Base-by-base conservation (phyloP, 2,888 invertebrate genomes). In the Drosophila buzzatii region DNA sequence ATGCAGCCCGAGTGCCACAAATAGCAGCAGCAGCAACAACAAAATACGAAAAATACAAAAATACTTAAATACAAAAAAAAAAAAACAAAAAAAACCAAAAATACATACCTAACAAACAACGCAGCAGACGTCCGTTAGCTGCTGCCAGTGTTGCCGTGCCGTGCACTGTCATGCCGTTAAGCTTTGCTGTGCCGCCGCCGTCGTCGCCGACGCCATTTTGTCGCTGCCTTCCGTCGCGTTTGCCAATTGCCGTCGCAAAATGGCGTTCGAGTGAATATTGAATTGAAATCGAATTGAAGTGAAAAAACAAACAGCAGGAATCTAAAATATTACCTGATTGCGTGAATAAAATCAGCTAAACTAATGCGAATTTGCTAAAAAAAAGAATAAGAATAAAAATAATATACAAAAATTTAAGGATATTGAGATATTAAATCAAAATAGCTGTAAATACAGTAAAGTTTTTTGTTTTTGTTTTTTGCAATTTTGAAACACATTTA, bases 121-220 rank as follows among this genome's bases (percentile, higher is more conserved):
- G 56, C 70, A 79, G 80, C 78, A 73, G 81, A 69, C 83, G 78
- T 70, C 83, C 74, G 75, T 64, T 71, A 79, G 79, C 67, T 65
- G 60, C 59, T 59, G 80, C 71, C 78, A 78, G 67, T 70, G 75
- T 60, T 75, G 88, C 82, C 85, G 65, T 76, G 85, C 79, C 83
- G 62, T 66, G 84, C 69, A 73, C 66, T 70, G 77, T 70, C 76
- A 59, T 79, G 81, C 68, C 81, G 60, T 62, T 33, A n/a, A 12
- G 56, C 62, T 61, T 45, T 53, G 52, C 61, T 53, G 58, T 44
- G 42, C 68, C 42, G 55, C 58, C 73, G 65, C 66, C 60, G 75
- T 75, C 73, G 57, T 68, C 69, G 85, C 87, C 89, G 85, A 77
- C 86, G 89, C 84, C 87, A 80, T 89, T 89, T 89, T 85, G 89